Evolutionary conservation across 2,888 invertebrate species (phyloP).

Genomic region (Sphecodes monilicornis): DNA sequence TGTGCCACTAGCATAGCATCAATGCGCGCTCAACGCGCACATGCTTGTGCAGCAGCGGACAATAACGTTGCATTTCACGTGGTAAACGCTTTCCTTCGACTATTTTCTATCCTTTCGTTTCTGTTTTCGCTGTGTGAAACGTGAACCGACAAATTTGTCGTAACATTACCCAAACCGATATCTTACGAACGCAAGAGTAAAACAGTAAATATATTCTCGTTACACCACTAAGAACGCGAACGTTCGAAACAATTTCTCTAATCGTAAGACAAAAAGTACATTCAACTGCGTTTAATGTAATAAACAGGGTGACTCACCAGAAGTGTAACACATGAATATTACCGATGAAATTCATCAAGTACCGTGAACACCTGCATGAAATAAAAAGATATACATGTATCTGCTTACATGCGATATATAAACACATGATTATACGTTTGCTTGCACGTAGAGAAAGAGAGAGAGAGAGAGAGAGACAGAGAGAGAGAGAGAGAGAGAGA

Average conservation of each 20-base stretch:
- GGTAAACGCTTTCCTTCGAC: slow-evolving; percentile 13
- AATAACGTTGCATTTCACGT: slow-evolving; percentile 12
- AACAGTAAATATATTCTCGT: slow-evolving; percentile 15
- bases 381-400: background rate
- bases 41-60: slow-evolving; percentile 5
- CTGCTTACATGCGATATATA: background rate
- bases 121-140: background rate
- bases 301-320: background rate
- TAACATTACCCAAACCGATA: slow-evolving; percentile 1
- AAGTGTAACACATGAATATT: background rate
- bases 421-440: background rate
- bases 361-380: background rate
- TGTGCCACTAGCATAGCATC: background rate
- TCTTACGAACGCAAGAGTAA: slow-evolving; percentile 13
- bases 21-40: background rate
- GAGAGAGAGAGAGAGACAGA: background rate
- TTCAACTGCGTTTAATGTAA: slow-evolving; percentile 21
- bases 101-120: slow-evolving; percentile 8
- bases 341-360: background rate
- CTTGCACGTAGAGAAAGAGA: background rate
- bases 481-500: background rate
- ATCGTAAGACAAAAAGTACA: slow-evolving; percentile 33
- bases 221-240: slow-evolving; percentile 16
- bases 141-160: background rate
- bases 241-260: slow-evolving; percentile 13